A percentile compares a stretch with the other conserved stretches of the same genome.
These are phyloP conservation scores for Drosophila kanapiae DNA, from an alignment of 1,140 invertebrate genomes.

Conservation along the genomic window DNA sequence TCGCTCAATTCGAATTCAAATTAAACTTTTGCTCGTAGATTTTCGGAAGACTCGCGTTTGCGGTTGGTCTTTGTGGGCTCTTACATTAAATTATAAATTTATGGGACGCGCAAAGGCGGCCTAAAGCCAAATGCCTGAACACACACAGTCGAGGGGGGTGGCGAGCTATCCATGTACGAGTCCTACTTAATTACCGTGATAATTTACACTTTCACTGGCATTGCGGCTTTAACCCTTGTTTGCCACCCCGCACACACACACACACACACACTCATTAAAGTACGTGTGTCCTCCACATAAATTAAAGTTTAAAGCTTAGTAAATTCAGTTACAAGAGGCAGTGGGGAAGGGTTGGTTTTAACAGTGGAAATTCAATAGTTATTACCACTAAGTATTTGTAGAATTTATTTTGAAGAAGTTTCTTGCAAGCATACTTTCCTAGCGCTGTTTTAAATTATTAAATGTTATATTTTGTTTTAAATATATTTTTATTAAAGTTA, in stretches of 20 bases:
- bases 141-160: neutral
- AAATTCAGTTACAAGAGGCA: slow-evolving; percentile 44
- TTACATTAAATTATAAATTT: slow-evolving; percentile 78
- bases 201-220: slow-evolving; percentile 76
- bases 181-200: slow-evolving; percentile 79
- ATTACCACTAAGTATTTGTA: neutral
- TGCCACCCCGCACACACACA: slow-evolving; percentile 19
- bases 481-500: neutral
- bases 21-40: slow-evolving; percentile 55
- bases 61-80: slow-evolving; percentile 55
- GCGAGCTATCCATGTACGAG: slow-evolving; percentile 40
- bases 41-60: slow-evolving; percentile 13
- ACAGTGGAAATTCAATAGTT: slow-evolving; percentile 3
- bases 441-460: too few relatives aligned
- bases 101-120: slow-evolving; percentile 57
- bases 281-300: slow-evolving; percentile 59
- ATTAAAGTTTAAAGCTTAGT: slow-evolving; percentile 79
- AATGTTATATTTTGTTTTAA: too few relatives aligned
- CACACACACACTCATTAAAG: slow-evolving; percentile 14
- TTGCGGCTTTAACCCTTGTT: slow-evolving; percentile 64
- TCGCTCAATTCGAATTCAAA: slow-evolving; percentile 54
- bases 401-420: neutral
- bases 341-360: neutral
- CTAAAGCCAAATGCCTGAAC: slow-evolving; percentile 58
- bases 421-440: too few relatives aligned